Evolutionary conservation across 2,797 vertebrate genomes (phyloP), one percentile per base, ranked within the genome.

Genomic region (Pangasius krempfi): DNA sequence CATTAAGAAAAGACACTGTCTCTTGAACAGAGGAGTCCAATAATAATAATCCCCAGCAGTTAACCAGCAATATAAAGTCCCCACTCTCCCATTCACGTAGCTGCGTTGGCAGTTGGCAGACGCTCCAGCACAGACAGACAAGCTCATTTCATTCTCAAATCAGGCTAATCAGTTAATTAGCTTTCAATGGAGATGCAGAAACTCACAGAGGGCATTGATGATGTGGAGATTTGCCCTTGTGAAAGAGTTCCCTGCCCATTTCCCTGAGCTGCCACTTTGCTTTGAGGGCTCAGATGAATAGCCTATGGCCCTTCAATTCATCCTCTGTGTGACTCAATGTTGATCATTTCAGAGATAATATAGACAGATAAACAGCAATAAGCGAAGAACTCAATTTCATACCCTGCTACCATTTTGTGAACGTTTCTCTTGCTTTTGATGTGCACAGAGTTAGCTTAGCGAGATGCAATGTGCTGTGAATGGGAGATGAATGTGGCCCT

Each of bases 101-200:
- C 27, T 47, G 33, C 18, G 7, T 81, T 87, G 94, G 90, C 90
- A 93, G 87, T 85, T 87, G 94, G 91, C 90, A 93, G 87, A 81
- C 60, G 33, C 90, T n/a, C 27, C 50, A 92, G 92, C 76, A 4
- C n/a, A 84, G 82, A 50, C 7, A 20, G 14, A 85, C 30, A 25
- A 86, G 62, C 90, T 91, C 86, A 91, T 93, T 93, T 93, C 88
- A 91, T 91, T 91, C 90, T 91, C 92, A 87, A 89, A 91, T 92
- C 89, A 16, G 90, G 88, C 93, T 91, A 94, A 95, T 95, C 92
- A 93, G 91, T 87, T 91, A 93, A 93, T 95, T 94, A 93, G 89
- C 93, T 93, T 92, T 92, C 68, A 91, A 92, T 93, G 82, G 88
- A 94, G 91, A 94, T 88, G 90, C 90, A 91, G 86, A 92, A 90